Base-by-base conservation (phyloP, 1,140 invertebrate genomes). In the Drosophila insularis region DNA sequence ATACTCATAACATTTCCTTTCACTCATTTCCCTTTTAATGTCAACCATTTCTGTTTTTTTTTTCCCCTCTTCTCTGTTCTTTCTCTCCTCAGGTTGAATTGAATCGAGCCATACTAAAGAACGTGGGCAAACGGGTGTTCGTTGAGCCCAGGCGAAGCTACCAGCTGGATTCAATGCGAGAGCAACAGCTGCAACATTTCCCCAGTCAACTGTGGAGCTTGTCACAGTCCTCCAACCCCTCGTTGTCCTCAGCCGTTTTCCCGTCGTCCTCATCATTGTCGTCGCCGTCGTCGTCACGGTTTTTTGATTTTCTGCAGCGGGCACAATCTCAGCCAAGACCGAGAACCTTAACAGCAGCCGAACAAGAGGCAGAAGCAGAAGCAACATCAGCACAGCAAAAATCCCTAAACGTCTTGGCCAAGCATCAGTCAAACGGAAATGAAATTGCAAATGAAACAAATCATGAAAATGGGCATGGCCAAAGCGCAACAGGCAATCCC, bases 51-150 rank as follows among this genome's bases (percentile, higher is more conserved):
- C 60, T 19, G 61, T 65, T 63, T 58, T 43, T 32, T 76, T 65
- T 39, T 46, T n/a, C n/a, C 19, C 50, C n/a, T 59, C 17, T 21
- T 8, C 14, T 43, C 39, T 43, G 0, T 4, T 14, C 13, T 14
- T 0, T 6, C 14, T 43, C 31, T 75, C 17, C 43, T 70, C 73
- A 91, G 90, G 93, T 93, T 11, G 93, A 93, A 70, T 92, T 92
- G 76, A 94, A 94, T 90, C 89, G 93, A 21, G 92, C 93, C 63
- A 94, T 94, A 90, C 80, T 94, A 72, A 93, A 94, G 78, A 94
- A 94, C 70, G 93, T 94, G 59, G 93, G 93, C 77, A 94, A 94
- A 89, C 93, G 93, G 58, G 92, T 93, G 61, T 63, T 73, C n/a
- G 54, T 77, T 31, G 68, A 70, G 21, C 63, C 68, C 71, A 62